Conservation (phyloP, 2,113 vertebrate species). For the Oreochromis spilurus region DNA sequence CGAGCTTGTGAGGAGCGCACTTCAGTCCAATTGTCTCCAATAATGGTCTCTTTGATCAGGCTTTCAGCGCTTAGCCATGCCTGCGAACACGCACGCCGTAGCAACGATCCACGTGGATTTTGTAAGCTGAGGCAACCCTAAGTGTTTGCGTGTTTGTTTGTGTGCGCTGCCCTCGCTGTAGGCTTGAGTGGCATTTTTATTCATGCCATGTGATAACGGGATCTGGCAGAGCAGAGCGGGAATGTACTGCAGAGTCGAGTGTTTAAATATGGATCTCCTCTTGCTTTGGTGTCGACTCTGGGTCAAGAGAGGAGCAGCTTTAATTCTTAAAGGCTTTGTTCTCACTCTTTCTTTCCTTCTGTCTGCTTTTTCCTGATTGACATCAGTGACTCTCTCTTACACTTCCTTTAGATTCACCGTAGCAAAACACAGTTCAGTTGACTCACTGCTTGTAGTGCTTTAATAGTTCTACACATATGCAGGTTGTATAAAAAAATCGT, state of each 20-base stretch:
- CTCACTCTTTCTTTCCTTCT: background rate
- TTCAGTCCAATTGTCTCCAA: conserved; percentile 51
- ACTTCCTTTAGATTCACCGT: background rate
- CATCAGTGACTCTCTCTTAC: background rate
- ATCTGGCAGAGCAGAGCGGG: conserved; percentile 3
- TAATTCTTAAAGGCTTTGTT: conserved; percentile 45
- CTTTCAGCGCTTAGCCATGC: background rate
- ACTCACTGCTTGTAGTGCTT: background rate
- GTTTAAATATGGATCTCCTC: conserved; percentile 60
- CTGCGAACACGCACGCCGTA: background rate
- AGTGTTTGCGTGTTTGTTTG: conserved; percentile 25
- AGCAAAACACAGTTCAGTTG: background rate
- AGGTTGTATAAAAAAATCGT: background rate
- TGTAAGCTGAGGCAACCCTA: background rate
- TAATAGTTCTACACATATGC: background rate
- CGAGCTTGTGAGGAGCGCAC: background rate
- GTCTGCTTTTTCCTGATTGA: background rate
- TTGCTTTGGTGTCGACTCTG: background rate
- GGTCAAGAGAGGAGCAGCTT: conserved; percentile 32
- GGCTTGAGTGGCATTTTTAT: conserved; percentile 26
- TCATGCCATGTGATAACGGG: conserved; percentile 21
- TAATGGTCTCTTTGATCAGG: conserved; percentile 56
- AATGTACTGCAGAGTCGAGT: conserved; percentile 1
- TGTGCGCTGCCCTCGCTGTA: background rate
- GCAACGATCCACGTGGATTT: background rate